Base-by-base conservation (phyloP, 2,888 invertebrate genomes). In the Chelonus formosanus region DNA sequence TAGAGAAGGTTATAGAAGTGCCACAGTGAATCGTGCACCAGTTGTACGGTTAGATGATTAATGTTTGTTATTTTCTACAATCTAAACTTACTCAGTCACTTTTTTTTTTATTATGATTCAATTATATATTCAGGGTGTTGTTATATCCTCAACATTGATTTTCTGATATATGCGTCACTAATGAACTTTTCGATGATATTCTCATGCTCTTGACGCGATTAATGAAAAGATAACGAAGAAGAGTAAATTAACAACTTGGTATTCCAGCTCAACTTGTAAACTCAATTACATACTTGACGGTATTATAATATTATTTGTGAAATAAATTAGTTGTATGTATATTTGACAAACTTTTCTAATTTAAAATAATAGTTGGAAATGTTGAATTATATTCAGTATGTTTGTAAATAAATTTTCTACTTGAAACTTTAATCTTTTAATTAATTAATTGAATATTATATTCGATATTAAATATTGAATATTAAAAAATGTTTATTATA, bases 231-330 rank as follows among this genome's bases (percentile, higher is more conserved):
- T 40, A 40, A 40, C 40, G 40, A 40, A 40, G 40, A 40, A 4
- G 6, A 40, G 40, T 6, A 40, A 40, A 40, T 40, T 40, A 40
- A 40, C 40, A 40, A 40, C 40, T 40, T 6, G 40, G 40, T 40
- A 40, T 40, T 40, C 6, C 40, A 6, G 53, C 45, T 57, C 44
- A 50, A 40, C 40, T 10, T 40, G 43, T 64, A 50, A 36, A 44
- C 10, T 48, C 34, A 52, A 48, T 50, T 53, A 56, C 36, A 40
- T 45, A 63, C 40, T 59, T 59, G 58, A 62, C 63, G 55, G 60
- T 50, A 68, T 68, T 68, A 65, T 43, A 53, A 40, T 59, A 65
- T 58, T 48, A 64, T 54, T 45, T 20, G 20, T 20, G 20, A 20
- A 20, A 20, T 20, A 20, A 20, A 20, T 20, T 20, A 20, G 20